A percentile compares a stretch with the other conserved stretches of the same genome.
Conservation (phyloP, 2,797 vertebrate genomes). For the Aselliscus stoliczkanus region DNA sequence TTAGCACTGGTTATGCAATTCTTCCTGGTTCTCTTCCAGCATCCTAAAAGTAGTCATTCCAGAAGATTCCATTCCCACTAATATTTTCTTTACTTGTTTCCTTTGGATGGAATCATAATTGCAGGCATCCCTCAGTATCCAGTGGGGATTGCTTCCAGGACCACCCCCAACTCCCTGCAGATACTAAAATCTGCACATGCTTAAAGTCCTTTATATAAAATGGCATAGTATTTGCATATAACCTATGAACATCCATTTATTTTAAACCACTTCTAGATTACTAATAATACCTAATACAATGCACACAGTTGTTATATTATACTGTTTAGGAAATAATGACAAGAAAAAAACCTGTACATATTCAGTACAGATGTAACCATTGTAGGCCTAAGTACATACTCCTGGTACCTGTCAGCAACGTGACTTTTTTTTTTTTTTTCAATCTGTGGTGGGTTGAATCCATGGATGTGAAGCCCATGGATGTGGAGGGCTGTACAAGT, state of each 20-base stretch:
- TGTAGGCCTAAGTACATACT: not conserved
- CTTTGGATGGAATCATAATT: not conserved
- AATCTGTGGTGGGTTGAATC: not conserved
- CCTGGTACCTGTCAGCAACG: not conserved
- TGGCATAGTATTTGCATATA: not conserved
- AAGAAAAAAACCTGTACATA: not conserved
- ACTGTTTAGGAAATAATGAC: not conserved
- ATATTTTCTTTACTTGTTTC: not conserved
- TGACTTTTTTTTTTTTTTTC: not conserved
- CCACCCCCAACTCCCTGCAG: too few relatives aligned
- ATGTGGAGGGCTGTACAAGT: not conserved
- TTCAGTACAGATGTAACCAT: not conserved
- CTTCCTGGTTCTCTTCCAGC: not conserved
- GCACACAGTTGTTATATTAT: not conserved
- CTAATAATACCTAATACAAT: not conserved
- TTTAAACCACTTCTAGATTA: not conserved
- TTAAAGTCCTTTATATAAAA: not conserved
- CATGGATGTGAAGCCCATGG: not conserved
- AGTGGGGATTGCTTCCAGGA: not conserved
- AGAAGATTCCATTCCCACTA: not conserved
- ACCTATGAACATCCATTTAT: too few relatives aligned
- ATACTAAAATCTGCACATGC: not conserved
- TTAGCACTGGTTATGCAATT: not conserved
- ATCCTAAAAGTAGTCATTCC: not conserved
- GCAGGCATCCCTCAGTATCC: not conserved